These are phyloP conservation scores for Avahi laniger DNA, from an alignment of 2,797 vertebrate genomes.

Conservation along the genomic window DNA sequence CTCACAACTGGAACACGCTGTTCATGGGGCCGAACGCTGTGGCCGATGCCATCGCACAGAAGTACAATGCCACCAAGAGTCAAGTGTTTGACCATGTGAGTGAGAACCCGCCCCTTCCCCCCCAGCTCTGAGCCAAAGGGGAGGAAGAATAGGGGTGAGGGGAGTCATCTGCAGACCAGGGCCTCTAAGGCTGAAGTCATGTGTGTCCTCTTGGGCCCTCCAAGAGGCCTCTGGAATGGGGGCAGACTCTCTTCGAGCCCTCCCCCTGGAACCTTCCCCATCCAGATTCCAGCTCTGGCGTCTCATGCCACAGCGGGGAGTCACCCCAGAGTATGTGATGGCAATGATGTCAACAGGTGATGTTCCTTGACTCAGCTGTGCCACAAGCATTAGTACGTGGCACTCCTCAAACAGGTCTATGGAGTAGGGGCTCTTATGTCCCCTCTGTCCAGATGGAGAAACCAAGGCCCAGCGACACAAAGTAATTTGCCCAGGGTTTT, in stretches of 20 bases:
- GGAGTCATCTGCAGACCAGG: rapidly evolving
- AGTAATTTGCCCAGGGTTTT: background rate
- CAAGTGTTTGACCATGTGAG: slow-evolving; percentile 97
- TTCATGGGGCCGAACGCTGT: slow-evolving; percentile 96
- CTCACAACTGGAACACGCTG: slow-evolving; percentile 97
- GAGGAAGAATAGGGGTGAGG: background rate
- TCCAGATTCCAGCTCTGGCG: background rate
- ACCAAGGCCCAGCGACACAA: background rate
- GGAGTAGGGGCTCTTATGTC: background rate
- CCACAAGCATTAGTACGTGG: rapidly evolving
- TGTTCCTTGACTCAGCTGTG: background rate
- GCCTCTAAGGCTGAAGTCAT: too few species aligned
- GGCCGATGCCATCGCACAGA: slow-evolving; percentile 95
- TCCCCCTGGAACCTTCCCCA: background rate
- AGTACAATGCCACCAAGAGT: slow-evolving; percentile 96
- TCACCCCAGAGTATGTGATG: background rate
- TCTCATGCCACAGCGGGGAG: too few species aligned
- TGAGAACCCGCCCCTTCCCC: background rate
- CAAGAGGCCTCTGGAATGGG: background rate
- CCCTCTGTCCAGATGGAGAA: background rate
- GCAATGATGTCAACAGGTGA: rapidly evolving
- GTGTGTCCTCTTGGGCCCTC: background rate
- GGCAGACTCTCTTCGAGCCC: background rate
- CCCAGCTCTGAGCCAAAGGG: background rate
- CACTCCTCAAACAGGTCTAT: background rate